A percentile compares a stretch with the other conserved stretches of the same genome.
phyloP scores from a whole-genome alignment of 2,888 invertebrate species.

The Coenonympha arcania region DNA sequence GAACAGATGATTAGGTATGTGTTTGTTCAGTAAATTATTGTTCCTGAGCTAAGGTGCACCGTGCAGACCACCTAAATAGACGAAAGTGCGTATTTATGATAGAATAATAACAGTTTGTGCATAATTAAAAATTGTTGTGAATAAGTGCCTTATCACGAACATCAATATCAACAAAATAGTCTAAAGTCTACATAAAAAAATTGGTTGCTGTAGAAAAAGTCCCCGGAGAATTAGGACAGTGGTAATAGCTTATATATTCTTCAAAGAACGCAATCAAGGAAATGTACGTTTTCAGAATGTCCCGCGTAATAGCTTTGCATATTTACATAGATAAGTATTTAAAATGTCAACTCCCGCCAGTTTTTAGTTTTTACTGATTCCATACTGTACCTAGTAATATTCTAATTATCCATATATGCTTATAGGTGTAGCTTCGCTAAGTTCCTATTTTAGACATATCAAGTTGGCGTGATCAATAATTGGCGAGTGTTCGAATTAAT shows the following conservation, averaged over 20 bases:
- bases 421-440: too few relatives aligned
- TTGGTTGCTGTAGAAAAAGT: too few relatives aligned
- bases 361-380: slow-evolving; percentile 15
- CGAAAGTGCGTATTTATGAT: slow-evolving; percentile 21
- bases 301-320: slow-evolving; percentile 15
- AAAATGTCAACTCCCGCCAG: slow-evolving; percentile 14
- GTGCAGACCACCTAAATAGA: slow-evolving; percentile 21
- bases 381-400: slow-evolving; percentile 11
- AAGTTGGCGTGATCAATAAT: not conserved
- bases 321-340: slow-evolving; percentile 21
- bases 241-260: too few relatives aligned
- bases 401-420: slow-evolving; percentile 2
- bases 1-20: not conserved
- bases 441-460: not conserved
- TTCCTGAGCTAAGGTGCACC: slow-evolving; percentile 13
- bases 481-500: not conserved
- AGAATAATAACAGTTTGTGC: slow-evolving; percentile 1
- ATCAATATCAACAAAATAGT: not conserved
- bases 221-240: too few relatives aligned
- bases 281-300: not conserved
- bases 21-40: slow-evolving; percentile 9
- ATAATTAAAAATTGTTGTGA: not conserved
- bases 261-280: slow-evolving; percentile 10
- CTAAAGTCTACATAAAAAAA: too few relatives aligned
- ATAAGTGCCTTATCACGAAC: not conserved